These are phyloP conservation scores for Ceratina calcarata DNA, from an alignment of 1,140 invertebrate genomes.

Conservation along the genomic window DNA sequence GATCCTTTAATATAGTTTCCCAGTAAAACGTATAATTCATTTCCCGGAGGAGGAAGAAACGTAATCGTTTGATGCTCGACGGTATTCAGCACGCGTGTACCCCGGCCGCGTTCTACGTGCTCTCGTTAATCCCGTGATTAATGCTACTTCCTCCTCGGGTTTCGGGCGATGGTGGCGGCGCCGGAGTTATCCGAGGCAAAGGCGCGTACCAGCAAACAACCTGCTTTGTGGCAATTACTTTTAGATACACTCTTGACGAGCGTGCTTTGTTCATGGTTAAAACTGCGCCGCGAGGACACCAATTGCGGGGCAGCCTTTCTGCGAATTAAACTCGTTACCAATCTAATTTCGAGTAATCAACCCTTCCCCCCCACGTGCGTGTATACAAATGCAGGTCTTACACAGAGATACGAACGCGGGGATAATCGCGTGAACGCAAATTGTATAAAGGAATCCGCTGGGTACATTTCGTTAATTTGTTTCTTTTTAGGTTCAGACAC, in stretches of 20 bases:
- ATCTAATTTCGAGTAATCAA: slow-evolving; percentile 65
- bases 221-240: slow-evolving; percentile 51
- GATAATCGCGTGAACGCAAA: slow-evolving; percentile 51
- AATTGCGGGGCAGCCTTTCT: slow-evolving; percentile 60
- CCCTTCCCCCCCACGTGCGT: slow-evolving; percentile 12
- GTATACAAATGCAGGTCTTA: neutral
- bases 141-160: slow-evolving; percentile 29
- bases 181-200: slow-evolving; percentile 29
- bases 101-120: slow-evolving; percentile 22
- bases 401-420: slow-evolving; percentile 42
- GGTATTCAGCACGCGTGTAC: slow-evolving; percentile 37
- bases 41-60: neutral
- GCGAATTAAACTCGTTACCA: slow-evolving; percentile 62
- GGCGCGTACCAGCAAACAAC: slow-evolving; percentile 32
- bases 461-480: slow-evolving; percentile 12
- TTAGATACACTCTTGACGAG: slow-evolving; percentile 45
- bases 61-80: slow-evolving; percentile 5
- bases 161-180: slow-evolving; percentile 6
- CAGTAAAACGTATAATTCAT: neutral
- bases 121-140: slow-evolving; percentile 47
- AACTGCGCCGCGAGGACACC: slow-evolving; percentile 49
- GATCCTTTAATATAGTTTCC: too few species aligned
- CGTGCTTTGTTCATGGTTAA: slow-evolving; percentile 53
- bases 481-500: neutral
- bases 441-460: slow-evolving; percentile 50